phyloP scores from a whole-genome alignment of 2,888 invertebrate genomes.

The Lasioglossum villosulum region DNA sequence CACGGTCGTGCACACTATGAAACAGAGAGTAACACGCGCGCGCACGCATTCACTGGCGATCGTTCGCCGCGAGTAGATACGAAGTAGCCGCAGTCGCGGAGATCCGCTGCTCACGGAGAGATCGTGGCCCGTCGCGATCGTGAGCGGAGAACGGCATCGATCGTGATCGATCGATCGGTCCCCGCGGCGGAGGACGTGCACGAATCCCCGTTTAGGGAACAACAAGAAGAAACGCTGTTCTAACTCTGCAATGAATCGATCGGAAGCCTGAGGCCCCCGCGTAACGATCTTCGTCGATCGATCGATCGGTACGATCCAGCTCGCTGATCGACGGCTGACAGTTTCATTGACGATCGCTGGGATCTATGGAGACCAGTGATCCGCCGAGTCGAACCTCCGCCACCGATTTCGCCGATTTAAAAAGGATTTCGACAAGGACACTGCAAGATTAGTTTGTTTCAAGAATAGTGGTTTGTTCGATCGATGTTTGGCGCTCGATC shows the following conservation, averaged over 20 bases:
- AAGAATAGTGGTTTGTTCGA: too few species aligned
- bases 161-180: slow-evolving; percentile 68
- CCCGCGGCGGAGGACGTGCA: slow-evolving; percentile 6
- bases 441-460: not conserved
- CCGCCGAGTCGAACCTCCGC: not conserved
- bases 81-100: slow-evolving; percentile 67
- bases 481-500: not conserved
- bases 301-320: not conserved
- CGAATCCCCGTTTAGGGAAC: not conserved
- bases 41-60: slow-evolving; percentile 28
- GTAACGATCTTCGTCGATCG: slow-evolving; percentile 28
- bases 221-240: not conserved
- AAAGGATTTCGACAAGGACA: not conserved
- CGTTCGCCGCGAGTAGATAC: slow-evolving; percentile 67
- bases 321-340: not conserved
- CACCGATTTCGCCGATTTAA: not conserved
- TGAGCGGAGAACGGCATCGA: slow-evolving; percentile 42
- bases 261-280: not conserved
- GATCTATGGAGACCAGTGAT: slow-evolving; percentile 5
- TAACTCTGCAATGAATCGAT: not conserved
- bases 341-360: slow-evolving; percentile 25
- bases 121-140: slow-evolving; percentile 63
- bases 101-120: slow-evolving; percentile 65
- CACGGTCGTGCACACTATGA: not conserved
- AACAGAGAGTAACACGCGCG: slow-evolving; percentile 5